These are phyloP conservation scores for Metacarcinus magister DNA, from an alignment of 2,888 invertebrate genomes.

Conservation along the genomic window DNA sequence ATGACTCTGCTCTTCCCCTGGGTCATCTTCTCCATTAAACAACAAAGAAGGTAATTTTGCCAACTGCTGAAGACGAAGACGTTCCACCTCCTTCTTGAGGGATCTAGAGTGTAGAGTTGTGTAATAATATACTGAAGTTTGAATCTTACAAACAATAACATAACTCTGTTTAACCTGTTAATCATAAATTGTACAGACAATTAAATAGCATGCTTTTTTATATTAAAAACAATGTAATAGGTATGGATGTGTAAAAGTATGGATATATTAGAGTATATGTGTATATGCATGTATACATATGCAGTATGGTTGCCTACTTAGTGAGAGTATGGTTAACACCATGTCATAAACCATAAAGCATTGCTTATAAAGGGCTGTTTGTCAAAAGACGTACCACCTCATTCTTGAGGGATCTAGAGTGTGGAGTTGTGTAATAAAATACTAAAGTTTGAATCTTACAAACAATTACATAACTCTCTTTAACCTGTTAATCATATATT, in stretches of 20 bases:
- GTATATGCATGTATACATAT: too few relatives aligned
- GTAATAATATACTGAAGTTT: not conserved
- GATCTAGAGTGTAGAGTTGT: constrained; percentile 85
- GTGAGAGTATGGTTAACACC: too few relatives aligned
- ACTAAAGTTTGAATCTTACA: not conserved
- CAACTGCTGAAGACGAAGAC: constrained; percentile 87
- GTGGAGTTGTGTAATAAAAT: not conserved
- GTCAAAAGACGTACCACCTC: constrained; percentile 90
- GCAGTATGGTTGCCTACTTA: too few relatives aligned
- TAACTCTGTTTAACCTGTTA: not conserved
- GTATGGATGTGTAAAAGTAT: too few relatives aligned
- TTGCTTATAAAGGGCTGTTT: too few relatives aligned
- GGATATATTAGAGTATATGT: too few relatives aligned
- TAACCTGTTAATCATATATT: not conserved
- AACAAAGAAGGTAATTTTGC: constrained; percentile 67
- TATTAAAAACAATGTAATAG: too few relatives aligned
- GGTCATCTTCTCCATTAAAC: constrained; percentile 87
- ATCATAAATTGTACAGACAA: too few relatives aligned
- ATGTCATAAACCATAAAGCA: too few relatives aligned
- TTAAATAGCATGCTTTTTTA: too few relatives aligned
- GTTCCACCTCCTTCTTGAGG: constrained; percentile 89
- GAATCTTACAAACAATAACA: not conserved
- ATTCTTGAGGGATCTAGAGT: constrained; percentile 87
- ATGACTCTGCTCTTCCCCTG: constrained; percentile 88
- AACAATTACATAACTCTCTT: not conserved